Evolutionary conservation across 2,113 vertebrate species (phyloP).

Genomic region (Forbesichthys papilliferus): DNA sequence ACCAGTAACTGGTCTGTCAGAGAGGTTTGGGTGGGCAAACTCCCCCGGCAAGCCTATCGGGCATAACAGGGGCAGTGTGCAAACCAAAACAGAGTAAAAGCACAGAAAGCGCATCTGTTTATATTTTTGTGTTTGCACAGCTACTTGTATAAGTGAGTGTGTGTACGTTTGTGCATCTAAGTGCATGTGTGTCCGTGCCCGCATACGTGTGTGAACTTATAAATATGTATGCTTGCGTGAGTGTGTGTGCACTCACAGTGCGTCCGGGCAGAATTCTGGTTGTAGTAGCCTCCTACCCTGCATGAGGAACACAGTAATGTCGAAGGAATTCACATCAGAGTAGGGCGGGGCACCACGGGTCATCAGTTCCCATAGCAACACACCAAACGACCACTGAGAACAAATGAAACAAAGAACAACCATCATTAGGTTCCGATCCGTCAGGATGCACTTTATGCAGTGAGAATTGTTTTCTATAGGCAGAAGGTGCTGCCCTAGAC

Average conservation of each 20-base stretch:
- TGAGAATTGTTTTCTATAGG: no score
- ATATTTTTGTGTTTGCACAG: conserved; percentile 8
- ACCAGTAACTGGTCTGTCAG: no score
- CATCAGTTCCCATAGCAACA: conserved; percentile 98
- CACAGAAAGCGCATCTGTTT: not conserved
- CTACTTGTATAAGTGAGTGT: no score
- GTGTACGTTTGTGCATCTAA: no score
- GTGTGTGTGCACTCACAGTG: conserved; percentile 83
- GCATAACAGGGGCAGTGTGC: no score
- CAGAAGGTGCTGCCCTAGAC: no score
- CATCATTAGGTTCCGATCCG: not conserved
- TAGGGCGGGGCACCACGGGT: conserved; percentile 96
- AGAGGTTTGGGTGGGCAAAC: no score
- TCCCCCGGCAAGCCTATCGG: no score
- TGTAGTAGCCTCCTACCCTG: conserved; percentile 95
- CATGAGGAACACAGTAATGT: conserved; percentile 94
- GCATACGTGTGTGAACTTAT: not conserved
- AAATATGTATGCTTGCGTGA: not conserved
- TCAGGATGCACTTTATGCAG: no score
- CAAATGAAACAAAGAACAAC: conserved; percentile 10
- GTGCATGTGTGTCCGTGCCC: no score
- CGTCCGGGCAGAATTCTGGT: conserved; percentile 95
- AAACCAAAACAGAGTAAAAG: no score
- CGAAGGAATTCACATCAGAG: conserved; percentile 96
- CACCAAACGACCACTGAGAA: conserved; percentile 86